phyloP scores from a whole-genome alignment of 2,113 vertebrate species.

The Lepus timidus region DNA sequence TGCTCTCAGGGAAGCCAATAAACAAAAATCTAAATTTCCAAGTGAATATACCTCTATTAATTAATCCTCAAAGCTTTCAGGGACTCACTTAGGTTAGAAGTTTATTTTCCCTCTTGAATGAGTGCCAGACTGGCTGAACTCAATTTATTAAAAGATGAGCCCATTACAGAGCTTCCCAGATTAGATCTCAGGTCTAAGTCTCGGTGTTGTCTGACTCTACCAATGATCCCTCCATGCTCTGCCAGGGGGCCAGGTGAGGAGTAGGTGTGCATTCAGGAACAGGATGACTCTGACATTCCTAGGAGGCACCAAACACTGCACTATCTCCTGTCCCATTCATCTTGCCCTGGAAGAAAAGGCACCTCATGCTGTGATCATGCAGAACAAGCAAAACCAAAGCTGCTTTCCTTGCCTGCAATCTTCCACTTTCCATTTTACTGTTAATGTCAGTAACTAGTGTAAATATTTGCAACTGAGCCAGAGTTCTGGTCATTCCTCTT shows the following conservation, averaged over 20 bases:
- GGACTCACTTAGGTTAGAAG: not conserved
- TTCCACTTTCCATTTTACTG: slow-evolving; percentile 24
- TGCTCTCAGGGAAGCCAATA: not conserved
- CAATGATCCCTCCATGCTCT: not conserved
- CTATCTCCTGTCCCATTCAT: not conserved
- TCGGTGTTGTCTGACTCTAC: not conserved
- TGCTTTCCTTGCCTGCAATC: slow-evolving; percentile 44
- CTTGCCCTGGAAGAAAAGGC: slow-evolving; percentile 11
- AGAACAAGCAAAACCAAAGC: slow-evolving; percentile 24
- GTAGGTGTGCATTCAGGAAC: not conserved
- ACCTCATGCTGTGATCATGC: slow-evolving; percentile 1
- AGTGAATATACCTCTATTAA: not conserved
- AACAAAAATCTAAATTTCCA: not conserved
- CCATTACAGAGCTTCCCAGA: not conserved
- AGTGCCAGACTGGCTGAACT: not conserved
- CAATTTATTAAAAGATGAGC: not conserved
- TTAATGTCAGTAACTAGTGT: slow-evolving; percentile 51
- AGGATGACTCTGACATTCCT: not conserved
- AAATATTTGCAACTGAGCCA: slow-evolving; percentile 58
- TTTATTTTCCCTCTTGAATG: not conserved
- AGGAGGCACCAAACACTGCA: not conserved
- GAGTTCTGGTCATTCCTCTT: slow-evolving; percentile 9
- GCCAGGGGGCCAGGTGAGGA: not conserved
- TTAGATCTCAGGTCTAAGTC: not conserved
- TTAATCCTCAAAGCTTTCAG: not conserved